Conservation (phyloP, 2,113 vertebrate species). For the Odontophorus gujanensis region DNA sequence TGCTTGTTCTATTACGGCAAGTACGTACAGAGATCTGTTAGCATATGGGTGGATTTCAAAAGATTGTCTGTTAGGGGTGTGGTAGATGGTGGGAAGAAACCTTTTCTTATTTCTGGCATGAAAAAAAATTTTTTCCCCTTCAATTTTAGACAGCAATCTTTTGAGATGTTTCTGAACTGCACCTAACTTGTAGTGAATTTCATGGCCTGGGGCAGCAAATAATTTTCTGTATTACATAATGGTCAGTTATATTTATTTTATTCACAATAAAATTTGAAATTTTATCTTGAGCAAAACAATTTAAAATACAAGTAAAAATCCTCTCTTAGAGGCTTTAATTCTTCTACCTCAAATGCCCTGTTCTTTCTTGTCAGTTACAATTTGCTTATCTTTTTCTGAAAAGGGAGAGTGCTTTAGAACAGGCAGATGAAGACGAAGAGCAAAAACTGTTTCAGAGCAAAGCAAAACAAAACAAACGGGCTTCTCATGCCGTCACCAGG, state of each 20-base stretch:
- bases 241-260: neutral
- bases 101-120: rapidly evolving
- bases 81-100: neutral
- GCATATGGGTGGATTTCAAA: neutral
- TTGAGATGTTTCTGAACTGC: neutral
- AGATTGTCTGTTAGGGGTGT: neutral
- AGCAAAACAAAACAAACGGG: constrained; percentile 63
- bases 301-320: neutral
- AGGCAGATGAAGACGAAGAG: constrained; percentile 82
- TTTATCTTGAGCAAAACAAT: neutral
- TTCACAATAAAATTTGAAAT: neutral
- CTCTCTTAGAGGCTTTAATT: neutral
- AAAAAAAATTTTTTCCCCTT: neutral
- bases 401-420: constrained; percentile 84
- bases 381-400: neutral
- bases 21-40: neutral
- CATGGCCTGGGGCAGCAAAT: neutral
- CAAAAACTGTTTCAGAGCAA: constrained; percentile 50
- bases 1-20: rapidly evolving
- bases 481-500: neutral
- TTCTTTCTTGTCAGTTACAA: rapidly evolving
- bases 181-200: neutral
- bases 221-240: rapidly evolving
- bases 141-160: neutral
- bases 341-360: neutral